Evolutionary conservation across 1,140 invertebrate species (phyloP).

Genomic region (Drosophila repleta): DNA sequence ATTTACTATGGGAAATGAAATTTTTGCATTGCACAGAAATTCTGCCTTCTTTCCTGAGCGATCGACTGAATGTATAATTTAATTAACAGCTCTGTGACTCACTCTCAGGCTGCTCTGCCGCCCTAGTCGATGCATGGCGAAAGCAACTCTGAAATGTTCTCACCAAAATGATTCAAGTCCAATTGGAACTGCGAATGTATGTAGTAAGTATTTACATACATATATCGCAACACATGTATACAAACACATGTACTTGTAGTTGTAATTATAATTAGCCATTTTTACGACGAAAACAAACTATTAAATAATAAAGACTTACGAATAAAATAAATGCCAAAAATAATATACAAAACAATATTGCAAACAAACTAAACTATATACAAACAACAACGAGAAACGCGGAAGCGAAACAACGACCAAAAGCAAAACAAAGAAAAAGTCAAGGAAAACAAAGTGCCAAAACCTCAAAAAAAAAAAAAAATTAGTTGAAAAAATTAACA

Average conservation of each 20-base stretch:
- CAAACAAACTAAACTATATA: neutral
- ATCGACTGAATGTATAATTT: neutral
- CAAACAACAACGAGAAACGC: slow-evolving; percentile 22
- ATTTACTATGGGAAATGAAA: neutral
- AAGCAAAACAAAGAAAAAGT: slow-evolving; percentile 30
- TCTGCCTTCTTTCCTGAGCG: neutral
- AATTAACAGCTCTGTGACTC: neutral
- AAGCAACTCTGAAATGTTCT: slow-evolving; percentile 37
- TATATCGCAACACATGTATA: slow-evolving; percentile 14
- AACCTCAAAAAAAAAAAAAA: slow-evolving; percentile 40
- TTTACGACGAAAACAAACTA: slow-evolving; percentile 69
- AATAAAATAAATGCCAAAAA: slow-evolving; percentile 58
- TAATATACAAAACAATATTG: slow-evolving; percentile 27
- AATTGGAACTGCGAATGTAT: slow-evolving; percentile 48
- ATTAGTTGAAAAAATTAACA: slow-evolving; percentile 1
- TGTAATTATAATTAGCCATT: slow-evolving; percentile 77
- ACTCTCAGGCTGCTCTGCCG: neutral
- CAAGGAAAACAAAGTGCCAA: slow-evolving; percentile 65
- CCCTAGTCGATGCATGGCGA: slow-evolving; percentile 31
- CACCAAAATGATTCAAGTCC: slow-evolving; percentile 41
- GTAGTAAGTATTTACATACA: slow-evolving; percentile 30
- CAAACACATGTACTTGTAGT: slow-evolving; percentile 50
- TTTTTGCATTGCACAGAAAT: neutral
- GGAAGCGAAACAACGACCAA: slow-evolving; percentile 34
- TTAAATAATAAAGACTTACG: slow-evolving; percentile 67